Percentiles rank a stretch among this genome's conserved stretches.
Evolutionary conservation across 2,113 vertebrate species (phyloP).

Genomic region (Casuarius casuarius): DNA sequence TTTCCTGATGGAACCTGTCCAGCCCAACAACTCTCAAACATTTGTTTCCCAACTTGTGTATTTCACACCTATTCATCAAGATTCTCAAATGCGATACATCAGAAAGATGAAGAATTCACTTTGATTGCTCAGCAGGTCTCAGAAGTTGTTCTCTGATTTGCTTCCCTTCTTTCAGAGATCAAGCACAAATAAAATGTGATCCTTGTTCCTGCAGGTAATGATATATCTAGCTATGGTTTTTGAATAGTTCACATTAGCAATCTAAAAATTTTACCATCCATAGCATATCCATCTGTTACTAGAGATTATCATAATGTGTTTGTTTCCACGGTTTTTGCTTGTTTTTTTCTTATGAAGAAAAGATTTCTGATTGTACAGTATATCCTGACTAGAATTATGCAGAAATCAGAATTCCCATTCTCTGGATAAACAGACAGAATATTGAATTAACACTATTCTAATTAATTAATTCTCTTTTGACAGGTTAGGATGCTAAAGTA

Average conservation of each 20-base stretch:
- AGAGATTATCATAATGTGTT: not conserved
- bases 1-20: not conserved
- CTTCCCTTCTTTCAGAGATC: not conserved
- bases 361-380: not conserved
- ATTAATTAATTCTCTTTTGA: not conserved
- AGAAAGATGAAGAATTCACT: not conserved
- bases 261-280: not conserved
- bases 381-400: not conserved
- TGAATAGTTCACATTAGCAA: not conserved
- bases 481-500: not conserved
- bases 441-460: not conserved
- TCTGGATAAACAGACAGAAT: not conserved
- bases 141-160: not conserved
- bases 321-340: not conserved
- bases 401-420: not conserved
- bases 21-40: not conserved
- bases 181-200: not conserved
- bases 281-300: not conserved
- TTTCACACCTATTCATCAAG: not conserved
- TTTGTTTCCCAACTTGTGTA: not conserved
- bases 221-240: not conserved
- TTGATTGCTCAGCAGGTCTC: not conserved
- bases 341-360: not conserved
- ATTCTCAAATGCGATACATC: not conserved
- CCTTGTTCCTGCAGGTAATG: not conserved